Percentiles rank a stretch among this genome's conserved stretches.
Evolutionary conservation across 2,888 invertebrate genomes (phyloP).

Genomic region (Dorcus parallelipipedus): DNA sequence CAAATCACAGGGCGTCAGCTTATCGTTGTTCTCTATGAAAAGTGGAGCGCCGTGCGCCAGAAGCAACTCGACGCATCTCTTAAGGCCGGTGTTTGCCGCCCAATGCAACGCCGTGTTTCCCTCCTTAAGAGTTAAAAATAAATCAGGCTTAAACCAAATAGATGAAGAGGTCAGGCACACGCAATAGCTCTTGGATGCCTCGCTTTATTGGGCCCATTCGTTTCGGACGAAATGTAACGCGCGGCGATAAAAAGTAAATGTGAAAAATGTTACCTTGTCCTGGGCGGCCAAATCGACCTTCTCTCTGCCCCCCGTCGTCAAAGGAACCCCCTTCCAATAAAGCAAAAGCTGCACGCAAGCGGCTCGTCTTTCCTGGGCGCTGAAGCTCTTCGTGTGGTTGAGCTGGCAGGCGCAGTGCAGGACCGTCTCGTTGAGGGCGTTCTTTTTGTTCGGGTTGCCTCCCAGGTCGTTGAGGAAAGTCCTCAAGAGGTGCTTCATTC

Average conservation of each 20-base stretch:
- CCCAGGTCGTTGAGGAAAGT: constrained; percentile 62
- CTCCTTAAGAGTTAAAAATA: constrained; percentile 45
- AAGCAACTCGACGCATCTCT: constrained; percentile 61
- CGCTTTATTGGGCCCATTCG: too few species aligned
- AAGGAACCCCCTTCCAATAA: constrained; percentile 58
- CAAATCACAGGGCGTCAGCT: constrained; percentile 63
- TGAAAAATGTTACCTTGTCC: constrained; percentile 52
- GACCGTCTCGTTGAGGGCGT: constrained; percentile 60
- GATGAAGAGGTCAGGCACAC: neutral
- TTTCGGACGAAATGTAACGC: too few species aligned
- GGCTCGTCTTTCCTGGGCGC: constrained; percentile 56
- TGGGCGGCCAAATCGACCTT: constrained; percentile 57
- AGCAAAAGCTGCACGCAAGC: constrained; percentile 61
- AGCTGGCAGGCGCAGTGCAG: constrained; percentile 61
- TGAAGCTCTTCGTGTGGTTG: constrained; percentile 50
- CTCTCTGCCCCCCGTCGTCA: constrained; percentile 56
- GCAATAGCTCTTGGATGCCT: too few species aligned
- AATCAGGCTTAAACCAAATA: neutral
- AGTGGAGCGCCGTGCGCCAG: constrained; percentile 58
- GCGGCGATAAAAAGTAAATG: too few species aligned
- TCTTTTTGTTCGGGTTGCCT: constrained; percentile 67
- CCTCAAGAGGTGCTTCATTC: constrained; percentile 58
- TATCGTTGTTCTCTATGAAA: constrained; percentile 61
- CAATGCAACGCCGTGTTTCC: constrained; percentile 66
- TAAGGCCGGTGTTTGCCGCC: constrained; percentile 60